Evolutionary conservation across 1,140 invertebrate species (phyloP).

Genomic region (Tyrophagus putrescentiae): DNA sequence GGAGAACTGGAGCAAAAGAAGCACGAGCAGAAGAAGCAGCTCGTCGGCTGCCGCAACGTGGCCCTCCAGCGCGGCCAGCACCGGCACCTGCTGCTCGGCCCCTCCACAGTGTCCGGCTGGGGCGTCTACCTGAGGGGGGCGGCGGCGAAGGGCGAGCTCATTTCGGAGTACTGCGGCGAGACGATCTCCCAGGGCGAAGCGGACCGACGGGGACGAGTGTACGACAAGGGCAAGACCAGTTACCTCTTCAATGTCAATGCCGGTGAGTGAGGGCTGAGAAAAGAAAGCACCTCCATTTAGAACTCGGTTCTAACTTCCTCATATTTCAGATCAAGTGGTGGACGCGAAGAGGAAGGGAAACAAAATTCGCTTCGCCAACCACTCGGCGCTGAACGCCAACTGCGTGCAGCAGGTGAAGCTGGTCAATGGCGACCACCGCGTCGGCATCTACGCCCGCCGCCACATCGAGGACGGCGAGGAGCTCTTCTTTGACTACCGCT

Average conservation of each 20-base stretch:
- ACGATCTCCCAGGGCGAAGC: conserved; percentile 97
- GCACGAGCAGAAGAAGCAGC: no score
- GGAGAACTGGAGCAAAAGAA: no score
- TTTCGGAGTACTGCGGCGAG: conserved; percentile 98
- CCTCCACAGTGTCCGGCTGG: conserved; percentile 96
- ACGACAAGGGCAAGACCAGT: conserved; percentile 99
- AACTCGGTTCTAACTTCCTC: no score
- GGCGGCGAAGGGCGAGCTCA: conserved; percentile 95
- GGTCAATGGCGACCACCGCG: conserved; percentile 97
- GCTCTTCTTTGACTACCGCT: conserved; percentile 59
- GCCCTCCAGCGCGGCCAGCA: conserved; percentile 75
- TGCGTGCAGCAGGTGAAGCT: conserved; percentile 99
- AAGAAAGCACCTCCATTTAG: no score
- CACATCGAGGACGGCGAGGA: conserved; percentile 93
- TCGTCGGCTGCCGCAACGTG: conserved; percentile 91
- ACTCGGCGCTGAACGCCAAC: conserved; percentile 98
- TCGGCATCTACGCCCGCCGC: conserved; percentile 96
- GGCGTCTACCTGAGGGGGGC: conserved; percentile 87
- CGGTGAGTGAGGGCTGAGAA: conserved; percentile 40
- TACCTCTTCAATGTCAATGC: conserved; percentile 98
- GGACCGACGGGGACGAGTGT: conserved; percentile 92
- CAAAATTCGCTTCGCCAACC: conserved; percentile 98
- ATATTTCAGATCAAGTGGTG: conserved; percentile 74
- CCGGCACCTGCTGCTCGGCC: conserved; percentile 80
- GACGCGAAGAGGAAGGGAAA: conserved; percentile 98